Percentiles rank a stretch among this genome's conserved stretches.
These are phyloP conservation scores for Cerceris rybyensis DNA, from an alignment of 2,888 invertebrate genomes.

Conservation along the genomic window DNA sequence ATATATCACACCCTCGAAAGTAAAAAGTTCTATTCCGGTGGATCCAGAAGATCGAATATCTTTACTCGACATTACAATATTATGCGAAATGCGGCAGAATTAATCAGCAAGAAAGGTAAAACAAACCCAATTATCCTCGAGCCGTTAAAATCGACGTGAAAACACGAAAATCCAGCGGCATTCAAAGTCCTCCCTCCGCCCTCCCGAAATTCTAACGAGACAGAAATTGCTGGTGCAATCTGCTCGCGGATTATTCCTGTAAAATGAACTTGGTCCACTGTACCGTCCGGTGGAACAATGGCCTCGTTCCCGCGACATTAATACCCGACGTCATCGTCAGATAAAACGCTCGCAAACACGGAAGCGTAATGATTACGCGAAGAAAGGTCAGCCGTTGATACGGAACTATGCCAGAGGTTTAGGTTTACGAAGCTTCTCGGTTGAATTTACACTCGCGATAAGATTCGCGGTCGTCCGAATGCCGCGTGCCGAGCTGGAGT, in stretches of 20 bases:
- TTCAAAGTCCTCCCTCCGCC: background rate
- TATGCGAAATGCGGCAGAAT: too few relatives aligned
- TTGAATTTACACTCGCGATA: too few relatives aligned
- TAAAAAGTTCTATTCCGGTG: too few relatives aligned
- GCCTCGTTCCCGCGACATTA: slow-evolving; percentile 9
- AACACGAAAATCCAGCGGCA: background rate
- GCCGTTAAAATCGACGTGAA: too few relatives aligned
- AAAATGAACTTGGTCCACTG: background rate
- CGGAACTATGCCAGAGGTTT: background rate
- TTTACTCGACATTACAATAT: too few relatives aligned
- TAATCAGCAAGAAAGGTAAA: too few relatives aligned
- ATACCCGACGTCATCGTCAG: slow-evolving; percentile 7
- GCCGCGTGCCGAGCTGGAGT: too few relatives aligned
- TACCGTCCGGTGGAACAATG: background rate
- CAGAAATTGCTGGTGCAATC: background rate
- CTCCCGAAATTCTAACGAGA: background rate
- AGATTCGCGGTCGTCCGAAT: too few relatives aligned
- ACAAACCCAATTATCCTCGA: too few relatives aligned
- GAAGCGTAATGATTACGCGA: slow-evolving; percentile 5
- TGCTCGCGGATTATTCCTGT: background rate
- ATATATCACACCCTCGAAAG: too few relatives aligned
- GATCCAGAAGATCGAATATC: too few relatives aligned
- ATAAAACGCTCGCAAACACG: background rate
- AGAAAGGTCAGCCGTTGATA: slow-evolving; percentile 20
- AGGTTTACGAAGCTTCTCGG: background rate